Evolutionary conservation across 2,888 invertebrate species (phyloP).

Genomic region (Apodemia hepburni): DNA sequence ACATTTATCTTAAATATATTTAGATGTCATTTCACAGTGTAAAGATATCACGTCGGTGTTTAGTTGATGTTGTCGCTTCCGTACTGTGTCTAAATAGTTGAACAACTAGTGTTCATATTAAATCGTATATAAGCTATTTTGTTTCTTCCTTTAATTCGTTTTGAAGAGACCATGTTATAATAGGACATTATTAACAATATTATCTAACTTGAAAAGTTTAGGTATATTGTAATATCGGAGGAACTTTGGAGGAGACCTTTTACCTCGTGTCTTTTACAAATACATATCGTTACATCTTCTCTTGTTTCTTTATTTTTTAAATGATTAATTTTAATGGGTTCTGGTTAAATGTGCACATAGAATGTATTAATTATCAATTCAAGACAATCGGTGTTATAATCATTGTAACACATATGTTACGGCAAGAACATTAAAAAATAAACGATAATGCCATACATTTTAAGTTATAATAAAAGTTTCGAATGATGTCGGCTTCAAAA

Average conservation of each 20-base stretch:
- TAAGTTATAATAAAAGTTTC: constrained; percentile 29
- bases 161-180: constrained; percentile 43
- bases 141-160: constrained; percentile 44
- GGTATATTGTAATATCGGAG: background rate
- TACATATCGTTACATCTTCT: constrained; percentile 70
- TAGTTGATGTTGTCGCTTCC: constrained; percentile 75
- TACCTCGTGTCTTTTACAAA: constrained; percentile 52
- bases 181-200: background rate
- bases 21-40: constrained; percentile 47
- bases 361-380: background rate
- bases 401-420: constrained; percentile 21
- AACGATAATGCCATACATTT: constrained; percentile 34
- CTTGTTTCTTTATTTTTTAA: constrained; percentile 36
- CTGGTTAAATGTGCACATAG: constrained; percentile 3
- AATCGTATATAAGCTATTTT: constrained; percentile 42
- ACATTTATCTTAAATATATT: constrained; percentile 34
- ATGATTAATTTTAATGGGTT: background rate
- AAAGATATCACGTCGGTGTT: constrained; percentile 53
- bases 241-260: constrained; percentile 33
- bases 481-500: constrained; percentile 33
- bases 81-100: constrained; percentile 58
- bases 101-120: constrained; percentile 56
- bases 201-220: background rate
- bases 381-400: background rate
- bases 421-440: constrained; percentile 31